Conservation (phyloP, 2,888 invertebrate genomes). For the Epirrita christyi region DNA sequence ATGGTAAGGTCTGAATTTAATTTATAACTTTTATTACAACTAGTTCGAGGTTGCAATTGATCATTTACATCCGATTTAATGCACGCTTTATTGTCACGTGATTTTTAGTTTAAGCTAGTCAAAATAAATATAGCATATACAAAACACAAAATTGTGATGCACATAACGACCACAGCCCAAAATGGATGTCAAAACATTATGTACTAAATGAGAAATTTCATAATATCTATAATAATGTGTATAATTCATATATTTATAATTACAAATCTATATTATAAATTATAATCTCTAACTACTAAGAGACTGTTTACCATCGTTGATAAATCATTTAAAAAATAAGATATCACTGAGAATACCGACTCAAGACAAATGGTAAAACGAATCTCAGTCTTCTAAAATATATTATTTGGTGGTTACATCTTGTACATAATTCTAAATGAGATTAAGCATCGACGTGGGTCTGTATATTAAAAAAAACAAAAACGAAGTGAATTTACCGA, state of each 20-base stretch:
- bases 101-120: conserved; percentile 10
- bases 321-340: conserved; percentile 3
- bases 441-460: conserved; percentile 61
- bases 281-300: conserved; percentile 31
- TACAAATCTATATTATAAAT: conserved; percentile 28
- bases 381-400: conserved; percentile 58
- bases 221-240: conserved; percentile 31
- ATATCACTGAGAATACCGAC: conserved; percentile 17
- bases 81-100: conserved; percentile 2
- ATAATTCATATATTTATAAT: conserved; percentile 22
- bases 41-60: no score
- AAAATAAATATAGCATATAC: conserved; percentile 18
- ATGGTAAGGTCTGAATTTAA: no score
- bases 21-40: no score
- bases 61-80: no score
- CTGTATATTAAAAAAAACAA: conserved; percentile 12
- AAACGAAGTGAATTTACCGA: conserved; percentile 18
- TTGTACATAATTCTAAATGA: conserved; percentile 80
- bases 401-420: conserved; percentile 82
- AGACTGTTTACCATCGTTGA: conserved; percentile 14
- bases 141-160: conserved; percentile 70
- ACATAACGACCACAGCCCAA: conserved; percentile 69
- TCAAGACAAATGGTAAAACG: conserved; percentile 3
- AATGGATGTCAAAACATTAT: conserved; percentile 32
- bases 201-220: conserved; percentile 35